Base-by-base conservation (phyloP, 2,888 invertebrate genomes). In the Lymantria dispar region DNA sequence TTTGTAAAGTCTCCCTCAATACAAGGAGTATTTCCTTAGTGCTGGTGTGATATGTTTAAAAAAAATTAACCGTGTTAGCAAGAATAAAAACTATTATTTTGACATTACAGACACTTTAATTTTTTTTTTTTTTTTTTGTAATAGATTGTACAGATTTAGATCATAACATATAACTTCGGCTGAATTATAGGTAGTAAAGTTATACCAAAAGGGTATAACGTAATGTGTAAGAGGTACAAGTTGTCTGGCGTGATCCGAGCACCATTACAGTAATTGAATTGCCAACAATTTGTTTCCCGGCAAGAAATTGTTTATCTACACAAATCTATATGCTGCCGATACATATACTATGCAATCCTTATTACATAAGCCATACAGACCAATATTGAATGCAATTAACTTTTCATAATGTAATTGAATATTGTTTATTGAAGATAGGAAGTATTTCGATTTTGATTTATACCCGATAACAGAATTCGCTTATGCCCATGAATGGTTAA, bases 221-320 rank as follows among this genome's bases (percentile, higher is more conserved):
- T 39, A 39, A 47, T 43, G 46, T 47, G 54, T 60, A 12, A 10
- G 14, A 45, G 43, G 11, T 40, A 22, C 45, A 42, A 42, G 46
- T 52, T 45, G 50, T 15, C 56, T 49, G 22, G 47, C 57, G 50
- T 47, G 56, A 67, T 70, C 64, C 62, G 51, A 53, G 59, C 48
- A 56, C 78, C 80, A 79, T 80, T 79, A 77, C 73, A 68, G 73
- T 76, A 78, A 82, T 80, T 76, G 81, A 79, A 79, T 74, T 62
- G 69, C 68, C 60, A 69, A 71, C 78, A 72, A 79, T 81, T 82
- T 79, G 80, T 80, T 76, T 72, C 73, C 70, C 71, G 74, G 72
- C 67, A 72, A 77, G 73, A 79, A 76, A 80, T 78, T 79, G 75
- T 81, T 80, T 76, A 76, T 76, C 74, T 67, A 38, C 38, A 33